Evolutionary conservation across 2,797 vertebrate species (phyloP).

Genomic region (Oryzias dopingdopingensis): DNA sequence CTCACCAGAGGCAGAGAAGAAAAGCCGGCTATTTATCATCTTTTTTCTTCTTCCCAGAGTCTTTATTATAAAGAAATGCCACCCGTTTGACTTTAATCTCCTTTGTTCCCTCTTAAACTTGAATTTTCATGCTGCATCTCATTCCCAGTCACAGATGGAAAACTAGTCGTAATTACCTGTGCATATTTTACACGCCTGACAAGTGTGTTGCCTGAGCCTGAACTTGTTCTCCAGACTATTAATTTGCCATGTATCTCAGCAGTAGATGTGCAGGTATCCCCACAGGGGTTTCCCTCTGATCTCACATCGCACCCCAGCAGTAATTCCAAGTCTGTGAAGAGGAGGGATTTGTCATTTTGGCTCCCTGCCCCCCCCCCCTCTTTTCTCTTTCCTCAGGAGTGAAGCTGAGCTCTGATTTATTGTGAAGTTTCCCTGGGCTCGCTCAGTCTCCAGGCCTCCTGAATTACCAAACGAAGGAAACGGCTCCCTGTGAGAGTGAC

Average conservation of each 20-base stretch:
- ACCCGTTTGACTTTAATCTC: constrained; percentile 12
- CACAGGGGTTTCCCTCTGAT: constrained; percentile 65
- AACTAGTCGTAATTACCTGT: constrained; percentile 14
- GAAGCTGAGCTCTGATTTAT: constrained; percentile 68
- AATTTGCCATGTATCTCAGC: constrained; percentile 42
- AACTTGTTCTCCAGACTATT: constrained; percentile 29
- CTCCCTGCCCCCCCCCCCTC: constrained; percentile 66
- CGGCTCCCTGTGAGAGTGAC: constrained; percentile 53
- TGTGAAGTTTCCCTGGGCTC: constrained; percentile 65
- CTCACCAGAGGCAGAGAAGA: constrained; percentile 55
- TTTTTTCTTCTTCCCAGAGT: constrained; percentile 37
- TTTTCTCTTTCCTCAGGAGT: constrained; percentile 59
- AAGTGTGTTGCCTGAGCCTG: constrained; percentile 12
- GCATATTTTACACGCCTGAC: constrained; percentile 10
- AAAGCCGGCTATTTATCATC: constrained; percentile 58
- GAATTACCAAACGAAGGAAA: constrained; percentile 60
- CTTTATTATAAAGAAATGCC: constrained; percentile 38
- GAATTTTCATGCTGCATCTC: not conserved
- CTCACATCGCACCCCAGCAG: constrained; percentile 65
- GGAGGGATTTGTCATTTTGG: constrained; percentile 74
- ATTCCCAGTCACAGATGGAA: not conserved
- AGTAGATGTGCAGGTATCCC: constrained; percentile 62
- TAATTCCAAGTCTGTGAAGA: constrained; percentile 67
- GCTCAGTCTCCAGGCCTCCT: constrained; percentile 55
- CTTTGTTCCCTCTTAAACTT: constrained; percentile 2